Evolutionary conservation across 2,888 invertebrate species (phyloP).

Genomic region (Antheraea yamamai): DNA sequence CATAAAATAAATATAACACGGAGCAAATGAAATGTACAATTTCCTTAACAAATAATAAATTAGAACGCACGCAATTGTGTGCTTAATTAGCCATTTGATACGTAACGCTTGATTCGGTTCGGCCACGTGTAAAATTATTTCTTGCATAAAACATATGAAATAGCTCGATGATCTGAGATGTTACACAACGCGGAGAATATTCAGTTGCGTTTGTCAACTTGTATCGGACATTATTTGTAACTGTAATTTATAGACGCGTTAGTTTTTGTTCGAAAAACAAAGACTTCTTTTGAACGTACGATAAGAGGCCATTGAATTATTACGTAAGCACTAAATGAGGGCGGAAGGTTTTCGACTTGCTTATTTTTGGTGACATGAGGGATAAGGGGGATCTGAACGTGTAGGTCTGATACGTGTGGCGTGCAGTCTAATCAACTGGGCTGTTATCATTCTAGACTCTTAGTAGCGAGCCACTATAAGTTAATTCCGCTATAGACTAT

Average conservation of each 20-base stretch:
- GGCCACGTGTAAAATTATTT: slow-evolving; percentile 23
- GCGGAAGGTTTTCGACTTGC: too few relatives aligned
- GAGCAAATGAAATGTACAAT: not conserved
- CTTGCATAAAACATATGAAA: slow-evolving; percentile 17
- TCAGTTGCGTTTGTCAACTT: slow-evolving; percentile 1
- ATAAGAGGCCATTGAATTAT: too few relatives aligned
- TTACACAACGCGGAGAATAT: slow-evolving; percentile 11
- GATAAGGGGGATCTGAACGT: too few relatives aligned
- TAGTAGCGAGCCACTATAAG: too few relatives aligned
- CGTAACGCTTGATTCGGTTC: slow-evolving; percentile 18
- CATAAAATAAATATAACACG: not conserved
- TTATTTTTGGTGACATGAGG: too few relatives aligned
- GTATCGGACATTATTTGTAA: not conserved
- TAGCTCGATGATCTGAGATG: not conserved
- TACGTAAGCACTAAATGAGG: too few relatives aligned
- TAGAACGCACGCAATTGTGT: slow-evolving; percentile 19
- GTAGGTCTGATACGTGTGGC: too few relatives aligned
- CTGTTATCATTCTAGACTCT: too few relatives aligned
- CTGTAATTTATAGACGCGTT: not conserved
- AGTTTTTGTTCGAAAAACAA: too few relatives aligned
- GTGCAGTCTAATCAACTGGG: too few relatives aligned
- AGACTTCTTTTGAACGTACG: too few relatives aligned
- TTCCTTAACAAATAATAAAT: slow-evolving; percentile 26
- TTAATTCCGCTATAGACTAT: too few relatives aligned
- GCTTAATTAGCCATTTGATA: slow-evolving; percentile 16